Percentiles rank a stretch among this genome's conserved stretches.
Conservation (phyloP, 2,113 vertebrate genomes). For the Lasiurus borealis region DNA sequence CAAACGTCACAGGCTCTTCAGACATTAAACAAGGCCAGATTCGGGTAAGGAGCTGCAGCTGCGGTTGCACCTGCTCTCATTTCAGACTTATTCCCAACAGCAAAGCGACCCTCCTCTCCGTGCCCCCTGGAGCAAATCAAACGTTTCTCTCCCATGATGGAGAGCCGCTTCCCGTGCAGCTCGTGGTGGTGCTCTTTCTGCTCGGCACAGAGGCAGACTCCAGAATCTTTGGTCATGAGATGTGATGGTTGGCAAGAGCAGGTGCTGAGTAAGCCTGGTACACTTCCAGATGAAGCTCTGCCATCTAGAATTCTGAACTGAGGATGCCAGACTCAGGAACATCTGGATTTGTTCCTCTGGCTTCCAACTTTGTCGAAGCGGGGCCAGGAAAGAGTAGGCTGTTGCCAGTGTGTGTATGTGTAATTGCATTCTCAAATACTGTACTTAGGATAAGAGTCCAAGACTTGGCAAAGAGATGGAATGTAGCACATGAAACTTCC, state of each 20-base stretch:
- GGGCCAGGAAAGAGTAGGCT: conserved; percentile 19
- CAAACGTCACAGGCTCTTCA: conserved; percentile 44
- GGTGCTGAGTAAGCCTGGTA: conserved; percentile 53
- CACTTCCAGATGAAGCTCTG: not conserved
- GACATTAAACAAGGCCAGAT: conserved; percentile 58
- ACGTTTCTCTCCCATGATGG: conserved; percentile 29
- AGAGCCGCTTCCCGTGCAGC: not conserved
- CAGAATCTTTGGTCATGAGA: conserved; percentile 56
- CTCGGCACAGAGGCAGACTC: conserved; percentile 16
- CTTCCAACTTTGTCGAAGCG: conserved; percentile 38
- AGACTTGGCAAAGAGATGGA: conserved; percentile 46
- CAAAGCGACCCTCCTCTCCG: not conserved
- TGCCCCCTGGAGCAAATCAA: conserved; percentile 9
- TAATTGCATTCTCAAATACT: conserved; percentile 53
- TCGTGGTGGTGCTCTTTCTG: not conserved
- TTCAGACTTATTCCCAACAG: conserved; percentile 1
- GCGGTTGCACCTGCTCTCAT: conserved; percentile 41
- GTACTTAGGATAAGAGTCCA: conserved; percentile 49
- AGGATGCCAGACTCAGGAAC: conserved; percentile 57
- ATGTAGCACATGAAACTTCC: conserved; percentile 17
- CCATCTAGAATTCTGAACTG: conserved; percentile 50
- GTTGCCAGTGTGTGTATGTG: not conserved
- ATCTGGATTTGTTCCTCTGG: conserved; percentile 59
- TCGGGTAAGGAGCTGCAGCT: conserved; percentile 33
- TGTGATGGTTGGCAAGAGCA: conserved; percentile 40